Evolutionary conservation across 2,888 invertebrate species (phyloP).

Genomic region (Herminia tarsipennalis): DNA sequence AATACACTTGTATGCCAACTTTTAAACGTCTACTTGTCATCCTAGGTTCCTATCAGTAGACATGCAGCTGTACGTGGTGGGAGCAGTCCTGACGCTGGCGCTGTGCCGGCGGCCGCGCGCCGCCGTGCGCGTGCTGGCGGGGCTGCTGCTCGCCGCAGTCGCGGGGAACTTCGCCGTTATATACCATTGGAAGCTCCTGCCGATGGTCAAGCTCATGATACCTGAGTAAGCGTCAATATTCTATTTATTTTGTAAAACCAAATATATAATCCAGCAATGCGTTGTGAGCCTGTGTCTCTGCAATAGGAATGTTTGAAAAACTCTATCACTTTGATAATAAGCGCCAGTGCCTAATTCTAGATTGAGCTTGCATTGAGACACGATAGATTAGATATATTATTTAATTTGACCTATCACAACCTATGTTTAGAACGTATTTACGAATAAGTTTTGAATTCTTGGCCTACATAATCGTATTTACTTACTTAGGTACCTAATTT

Average conservation of each 20-base stretch:
- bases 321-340: too few relatives aligned
- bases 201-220: slow-evolving; percentile 53
- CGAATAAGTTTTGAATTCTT: too few relatives aligned
- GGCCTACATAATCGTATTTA: too few relatives aligned
- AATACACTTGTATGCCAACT: background rate
- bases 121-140: slow-evolving; percentile 42
- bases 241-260: too few relatives aligned
- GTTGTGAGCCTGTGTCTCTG: too few relatives aligned
- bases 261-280: too few relatives aligned
- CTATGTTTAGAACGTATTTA: background rate
- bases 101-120: slow-evolving; percentile 40
- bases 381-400: background rate
- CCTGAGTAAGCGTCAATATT: slow-evolving; percentile 68
- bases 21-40: background rate
- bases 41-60: slow-evolving; percentile 67
- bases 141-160: slow-evolving; percentile 39
- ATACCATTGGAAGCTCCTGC: slow-evolving; percentile 48
- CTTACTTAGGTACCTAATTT: too few relatives aligned
- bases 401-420: background rate
- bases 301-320: too few relatives aligned
- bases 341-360: too few relatives aligned
- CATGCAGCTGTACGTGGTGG: slow-evolving; percentile 61
- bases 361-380: too few relatives aligned
- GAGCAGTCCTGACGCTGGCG: slow-evolving; percentile 45
- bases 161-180: slow-evolving; percentile 45